These are phyloP conservation scores for Stegastes partitus DNA, from an alignment of 2,113 vertebrate genomes.

Conservation along the genomic window DNA sequence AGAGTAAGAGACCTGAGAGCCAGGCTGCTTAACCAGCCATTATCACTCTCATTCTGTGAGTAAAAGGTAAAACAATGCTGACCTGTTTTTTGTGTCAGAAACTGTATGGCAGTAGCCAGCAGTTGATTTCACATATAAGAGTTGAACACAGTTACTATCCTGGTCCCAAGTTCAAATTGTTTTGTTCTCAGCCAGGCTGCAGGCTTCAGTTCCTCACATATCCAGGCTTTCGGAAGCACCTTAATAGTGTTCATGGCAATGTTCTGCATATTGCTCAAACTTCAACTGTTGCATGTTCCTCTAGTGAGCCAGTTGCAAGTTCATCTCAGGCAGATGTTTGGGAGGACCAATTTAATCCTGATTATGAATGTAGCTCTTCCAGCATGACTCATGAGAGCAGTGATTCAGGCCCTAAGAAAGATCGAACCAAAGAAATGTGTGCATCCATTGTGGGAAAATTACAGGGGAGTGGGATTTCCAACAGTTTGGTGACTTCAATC, in stretches of 20 bases:
- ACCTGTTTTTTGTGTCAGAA: too few relatives aligned
- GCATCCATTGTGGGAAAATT: not conserved
- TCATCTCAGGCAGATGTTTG: constrained; percentile 28
- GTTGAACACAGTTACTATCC: constrained; percentile 52
- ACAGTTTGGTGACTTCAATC: too few relatives aligned
- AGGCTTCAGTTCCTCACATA: constrained; percentile 39
- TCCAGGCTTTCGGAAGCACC: constrained; percentile 41
- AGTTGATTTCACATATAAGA: too few relatives aligned
- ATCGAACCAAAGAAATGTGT: constrained; percentile 4
- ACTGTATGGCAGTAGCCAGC: too few relatives aligned
- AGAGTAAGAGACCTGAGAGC: too few relatives aligned
- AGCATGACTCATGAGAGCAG: not conserved
- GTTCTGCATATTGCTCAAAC: constrained; percentile 35
- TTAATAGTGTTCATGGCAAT: constrained; percentile 45
- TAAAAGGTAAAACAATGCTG: too few relatives aligned
- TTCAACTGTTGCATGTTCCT: constrained; percentile 26
- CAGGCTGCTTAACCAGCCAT: too few relatives aligned
- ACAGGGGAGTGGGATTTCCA: not conserved
- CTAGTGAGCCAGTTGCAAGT: constrained; percentile 29
- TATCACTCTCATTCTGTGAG: too few relatives aligned
- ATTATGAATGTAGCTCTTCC: constrained; percentile 23
- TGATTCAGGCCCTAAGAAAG: not conserved
- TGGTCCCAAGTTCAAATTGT: constrained; percentile 38
- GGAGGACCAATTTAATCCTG: constrained; percentile 9
- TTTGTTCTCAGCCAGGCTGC: constrained; percentile 55